phyloP scores from a whole-genome alignment of 1,140 invertebrate species.

The Apis cerana region DNA sequence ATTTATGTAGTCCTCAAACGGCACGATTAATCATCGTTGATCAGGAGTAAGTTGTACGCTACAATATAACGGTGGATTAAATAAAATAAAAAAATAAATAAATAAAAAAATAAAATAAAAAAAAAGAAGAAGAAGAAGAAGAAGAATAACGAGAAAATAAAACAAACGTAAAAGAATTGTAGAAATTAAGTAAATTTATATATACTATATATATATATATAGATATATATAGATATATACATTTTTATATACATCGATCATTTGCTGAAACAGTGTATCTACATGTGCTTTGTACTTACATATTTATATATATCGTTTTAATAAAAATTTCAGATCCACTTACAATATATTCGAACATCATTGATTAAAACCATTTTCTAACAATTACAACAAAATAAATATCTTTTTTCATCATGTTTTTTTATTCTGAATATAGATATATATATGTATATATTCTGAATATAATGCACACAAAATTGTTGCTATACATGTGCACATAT shows the following conservation, averaged over 20 bases:
- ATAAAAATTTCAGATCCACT: slow-evolving; percentile 41
- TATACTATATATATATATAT: slow-evolving; percentile 8
- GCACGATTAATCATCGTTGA: slow-evolving; percentile 1
- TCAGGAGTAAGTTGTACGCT: slow-evolving; percentile 15
- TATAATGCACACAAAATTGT: slow-evolving; percentile 54
- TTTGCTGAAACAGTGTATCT: slow-evolving; percentile 38
- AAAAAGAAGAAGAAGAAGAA: too few species aligned
- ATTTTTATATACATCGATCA: slow-evolving; percentile 39
- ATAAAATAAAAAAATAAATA: neutral
- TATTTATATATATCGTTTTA: slow-evolving; percentile 34
- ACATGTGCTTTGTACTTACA: slow-evolving; percentile 42
- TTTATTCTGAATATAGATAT: slow-evolving; percentile 65
- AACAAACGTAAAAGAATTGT: slow-evolving; percentile 27
- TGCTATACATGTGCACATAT: slow-evolving; percentile 48
- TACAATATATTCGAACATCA: neutral
- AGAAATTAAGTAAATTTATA: slow-evolving; percentile 45
- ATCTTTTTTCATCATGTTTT: slow-evolving; percentile 50
- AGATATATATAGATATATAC: slow-evolving; percentile 26
- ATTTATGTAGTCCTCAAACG: slow-evolving; percentile 6
- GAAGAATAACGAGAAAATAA: slow-evolving; percentile 1
- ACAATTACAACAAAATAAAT: slow-evolving; percentile 13
- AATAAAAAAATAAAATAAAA: neutral
- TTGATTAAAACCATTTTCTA: neutral
- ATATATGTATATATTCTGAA: slow-evolving; percentile 59
- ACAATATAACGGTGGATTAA: neutral